Conservation (phyloP, 2,888 invertebrate species). For the Drosophila mimica region DNA sequence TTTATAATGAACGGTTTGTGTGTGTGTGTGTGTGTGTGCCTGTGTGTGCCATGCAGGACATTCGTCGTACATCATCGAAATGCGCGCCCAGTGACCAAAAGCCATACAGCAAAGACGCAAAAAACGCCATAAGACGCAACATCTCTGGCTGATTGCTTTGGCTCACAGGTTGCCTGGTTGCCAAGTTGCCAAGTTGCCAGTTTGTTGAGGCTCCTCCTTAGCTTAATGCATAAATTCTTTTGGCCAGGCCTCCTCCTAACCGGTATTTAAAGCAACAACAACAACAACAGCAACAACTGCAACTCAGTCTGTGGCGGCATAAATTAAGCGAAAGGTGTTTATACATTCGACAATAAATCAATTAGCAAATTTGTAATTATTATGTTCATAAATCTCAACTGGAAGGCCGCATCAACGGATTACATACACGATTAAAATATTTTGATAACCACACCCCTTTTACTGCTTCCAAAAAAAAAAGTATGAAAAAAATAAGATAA, state of each 20-base stretch:
- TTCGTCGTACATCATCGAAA: slow-evolving; percentile 79
- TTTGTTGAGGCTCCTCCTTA: slow-evolving; percentile 51
- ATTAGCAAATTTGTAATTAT: slow-evolving; percentile 83
- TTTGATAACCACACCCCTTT: slow-evolving; percentile 47
- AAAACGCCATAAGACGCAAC: slow-evolving; percentile 12
- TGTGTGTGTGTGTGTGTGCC: slow-evolving; percentile 29
- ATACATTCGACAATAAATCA: slow-evolving; percentile 82
- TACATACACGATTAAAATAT: slow-evolving; percentile 57
- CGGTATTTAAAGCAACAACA: slow-evolving; percentile 67
- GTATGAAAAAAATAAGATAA: not conserved
- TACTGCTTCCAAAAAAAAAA: not conserved
- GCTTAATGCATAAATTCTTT: slow-evolving; percentile 69
- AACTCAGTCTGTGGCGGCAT: slow-evolving; percentile 51
- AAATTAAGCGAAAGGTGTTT: slow-evolving; percentile 76
- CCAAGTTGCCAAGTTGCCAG: slow-evolving; percentile 60
- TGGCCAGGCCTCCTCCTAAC: slow-evolving; percentile 59
- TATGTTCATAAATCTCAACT: slow-evolving; percentile 82
- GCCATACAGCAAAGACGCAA: slow-evolving; percentile 8
- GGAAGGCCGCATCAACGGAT: slow-evolving; percentile 51
- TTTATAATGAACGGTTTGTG: slow-evolving; percentile 78
- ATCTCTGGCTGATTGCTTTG: slow-evolving; percentile 21
- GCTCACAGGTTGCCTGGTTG: slow-evolving; percentile 64
- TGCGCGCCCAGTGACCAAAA: slow-evolving; percentile 46
- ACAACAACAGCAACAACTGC: slow-evolving; percentile 23
- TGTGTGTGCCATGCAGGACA: slow-evolving; percentile 62